Percentiles rank a stretch among this genome's conserved stretches.
These are phyloP conservation scores for Cheilosia scutellata DNA, from an alignment of 2,888 invertebrate species.

Conservation along the genomic window DNA sequence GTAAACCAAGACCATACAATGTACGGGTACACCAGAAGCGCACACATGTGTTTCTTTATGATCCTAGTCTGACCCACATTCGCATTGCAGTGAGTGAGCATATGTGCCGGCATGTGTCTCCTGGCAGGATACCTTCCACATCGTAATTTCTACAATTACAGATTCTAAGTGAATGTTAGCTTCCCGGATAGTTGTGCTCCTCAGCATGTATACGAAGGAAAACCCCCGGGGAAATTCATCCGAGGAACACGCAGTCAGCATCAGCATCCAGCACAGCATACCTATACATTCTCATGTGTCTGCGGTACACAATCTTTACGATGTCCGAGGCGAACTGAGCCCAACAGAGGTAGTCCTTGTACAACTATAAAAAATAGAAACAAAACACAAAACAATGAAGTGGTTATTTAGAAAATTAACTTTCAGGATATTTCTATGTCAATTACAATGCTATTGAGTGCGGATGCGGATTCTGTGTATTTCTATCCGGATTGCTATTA, in stretches of 20 bases:
- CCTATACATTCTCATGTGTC: background rate
- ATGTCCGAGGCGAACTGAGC: slow-evolving; percentile 27
- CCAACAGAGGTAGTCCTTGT: background rate
- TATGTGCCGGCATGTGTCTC: slow-evolving; percentile 15
- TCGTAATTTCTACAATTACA: slow-evolving; percentile 64
- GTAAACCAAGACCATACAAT: slow-evolving; percentile 27
- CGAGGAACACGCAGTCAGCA: background rate
- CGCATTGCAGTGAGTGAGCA: background rate
- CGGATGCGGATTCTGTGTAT: background rate
- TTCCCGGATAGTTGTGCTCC: slow-evolving; percentile 39
- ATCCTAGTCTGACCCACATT: slow-evolving; percentile 32
- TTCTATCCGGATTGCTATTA: background rate
- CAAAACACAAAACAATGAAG: slow-evolving; percentile 46
- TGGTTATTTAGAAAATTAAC: slow-evolving; percentile 66
- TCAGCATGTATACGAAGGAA: slow-evolving; percentile 44
- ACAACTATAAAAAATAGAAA: background rate
- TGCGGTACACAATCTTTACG: slow-evolving; percentile 49
- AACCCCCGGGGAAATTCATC: slow-evolving; percentile 15
- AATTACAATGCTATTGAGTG: slow-evolving; percentile 42
- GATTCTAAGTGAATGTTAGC: slow-evolving; percentile 63
- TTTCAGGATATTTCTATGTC: slow-evolving; percentile 55
- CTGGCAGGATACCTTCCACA: slow-evolving; percentile 47
- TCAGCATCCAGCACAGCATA: background rate
- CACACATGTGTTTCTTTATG: slow-evolving; percentile 44
- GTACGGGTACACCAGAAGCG: background rate